Base-by-base conservation (phyloP, 2,888 invertebrate genomes). In the Eilema depressum region DNA sequence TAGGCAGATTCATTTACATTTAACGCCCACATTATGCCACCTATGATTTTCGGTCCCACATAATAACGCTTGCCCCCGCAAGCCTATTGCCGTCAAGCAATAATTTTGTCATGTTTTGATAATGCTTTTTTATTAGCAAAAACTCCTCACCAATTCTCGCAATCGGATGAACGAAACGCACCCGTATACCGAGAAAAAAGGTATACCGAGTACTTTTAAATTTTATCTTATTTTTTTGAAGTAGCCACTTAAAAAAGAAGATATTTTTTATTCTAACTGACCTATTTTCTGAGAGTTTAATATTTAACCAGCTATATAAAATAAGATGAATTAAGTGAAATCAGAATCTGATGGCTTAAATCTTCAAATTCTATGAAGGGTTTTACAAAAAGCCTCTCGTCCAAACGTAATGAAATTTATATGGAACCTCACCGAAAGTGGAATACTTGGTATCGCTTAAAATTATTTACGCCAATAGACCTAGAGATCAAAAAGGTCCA, bases 401-500 rank as follows among this genome's bases (percentile, higher is more conserved):
- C 53, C 53, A 4, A n/a, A 53, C 53, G n/a, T 26, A 26, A 59
- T 59, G 26, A 26, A 28, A 59, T 59, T 59, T 59, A 59, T 59
- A 59, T 59, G 28, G 59, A 59, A 12, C 25, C n/a, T 26, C 26
- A 25, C 5, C 12, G 23, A 23, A 57, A 57, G 26, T 17, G 53
- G 8, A n/a, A n/a, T 53, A 59, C 26, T 59, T 26, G 26, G 28
- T 59, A 59, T 59, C 26, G 25, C 26, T 59, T 26, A 28, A 59
- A 59, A 59, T 59, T 59, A 59, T 26, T 59, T 26, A 59, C 59
- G 26, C 59, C 25, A 59, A 28, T 26, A 59, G 26, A 59, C 59
- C 10, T 2, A n/a, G n/a, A 10, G 53, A 4, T n/a, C 53, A 20
- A 8, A 0, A 10, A 10, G n/a, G n/a, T 53, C 10, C 53, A 53